Base-by-base conservation (phyloP, 2,888 invertebrate species). In the Melipona bicolor region DNA sequence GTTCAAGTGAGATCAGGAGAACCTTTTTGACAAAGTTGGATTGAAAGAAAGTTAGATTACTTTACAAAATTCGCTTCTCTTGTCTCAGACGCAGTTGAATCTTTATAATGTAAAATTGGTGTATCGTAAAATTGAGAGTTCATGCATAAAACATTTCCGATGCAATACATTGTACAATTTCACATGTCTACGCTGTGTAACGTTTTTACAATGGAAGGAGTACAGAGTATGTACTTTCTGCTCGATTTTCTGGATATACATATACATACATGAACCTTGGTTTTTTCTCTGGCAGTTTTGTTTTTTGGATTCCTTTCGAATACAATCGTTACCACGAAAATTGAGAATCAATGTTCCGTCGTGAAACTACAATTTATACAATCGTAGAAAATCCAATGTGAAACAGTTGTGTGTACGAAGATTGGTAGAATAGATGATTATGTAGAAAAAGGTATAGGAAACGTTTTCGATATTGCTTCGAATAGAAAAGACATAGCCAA, bases 211-310 rank as follows among this genome's bases (percentile, higher is more conserved):
- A 70, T 65, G 27, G n/a, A 59, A 71, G 64, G 24, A 61, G n/a
- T 64, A 69, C 52, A 24, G 56, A 64, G 15, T 56, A 70, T 19
- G 15, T 50, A 70, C 13, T 50, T 68, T 65, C 13, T 21, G 11
- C 11, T 11, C 21, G 13, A 27, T 61, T 24, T 1, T 24, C 6
- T 61, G 24, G 9, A 4, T 32, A 32, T 4, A 27, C 1, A 27
- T 27, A n/a, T 72, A 61, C 49, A 65, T 64, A 81, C 77, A 73
- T n/a, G 50, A 69, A 64, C 50, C 15, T 50, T 43, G 43, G 43
- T 43, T 43, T 49, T 27, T 79, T 11, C 24, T 77, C 70, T 84
- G 83, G 84, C 84, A 84, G 84, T 84, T 84, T 24, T 61, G 2
- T 27, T 61, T 6, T 24, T 17, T 19, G 6, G 43, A 9, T 1